Evolutionary conservation across 2,113 vertebrate species (phyloP).

Genomic region (Setophaga kirtlandii): DNA sequence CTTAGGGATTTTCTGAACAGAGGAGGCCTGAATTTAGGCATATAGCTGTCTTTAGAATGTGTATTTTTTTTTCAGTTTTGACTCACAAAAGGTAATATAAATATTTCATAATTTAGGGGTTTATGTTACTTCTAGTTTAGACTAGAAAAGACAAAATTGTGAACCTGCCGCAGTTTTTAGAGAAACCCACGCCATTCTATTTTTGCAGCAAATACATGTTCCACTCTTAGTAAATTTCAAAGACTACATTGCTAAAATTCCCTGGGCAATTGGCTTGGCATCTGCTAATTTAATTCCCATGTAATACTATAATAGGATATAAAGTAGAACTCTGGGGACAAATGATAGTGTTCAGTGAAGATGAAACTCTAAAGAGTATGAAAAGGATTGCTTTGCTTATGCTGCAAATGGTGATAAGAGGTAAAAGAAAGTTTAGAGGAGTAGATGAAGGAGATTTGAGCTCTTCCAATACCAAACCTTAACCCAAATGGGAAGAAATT

Average conservation of each 20-base stretch:
- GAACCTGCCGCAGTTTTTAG: background rate
- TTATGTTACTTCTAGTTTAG: background rate
- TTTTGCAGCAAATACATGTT: background rate
- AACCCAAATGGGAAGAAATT: background rate
- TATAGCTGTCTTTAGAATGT: background rate
- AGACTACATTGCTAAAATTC: background rate
- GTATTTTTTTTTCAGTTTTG: background rate
- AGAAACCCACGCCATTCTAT: background rate
- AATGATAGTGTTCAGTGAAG: background rate
- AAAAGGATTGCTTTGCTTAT: background rate
- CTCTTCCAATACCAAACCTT: background rate
- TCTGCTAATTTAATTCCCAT: conserved; percentile 17
- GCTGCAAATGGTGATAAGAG: background rate
- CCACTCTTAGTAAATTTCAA: background rate
- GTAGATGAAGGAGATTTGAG: background rate
- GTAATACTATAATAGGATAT: background rate
- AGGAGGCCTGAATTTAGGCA: background rate
- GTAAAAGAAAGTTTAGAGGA: background rate
- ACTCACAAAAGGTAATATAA: background rate
- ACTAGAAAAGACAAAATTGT: background rate
- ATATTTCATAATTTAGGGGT: background rate
- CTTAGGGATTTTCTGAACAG: background rate
- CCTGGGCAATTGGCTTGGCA: background rate
- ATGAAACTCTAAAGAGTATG: background rate
- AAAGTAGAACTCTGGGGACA: conserved; percentile 37